phyloP scores from a whole-genome alignment of 2,113 vertebrate genomes.

The Theropithecus gelada region DNA sequence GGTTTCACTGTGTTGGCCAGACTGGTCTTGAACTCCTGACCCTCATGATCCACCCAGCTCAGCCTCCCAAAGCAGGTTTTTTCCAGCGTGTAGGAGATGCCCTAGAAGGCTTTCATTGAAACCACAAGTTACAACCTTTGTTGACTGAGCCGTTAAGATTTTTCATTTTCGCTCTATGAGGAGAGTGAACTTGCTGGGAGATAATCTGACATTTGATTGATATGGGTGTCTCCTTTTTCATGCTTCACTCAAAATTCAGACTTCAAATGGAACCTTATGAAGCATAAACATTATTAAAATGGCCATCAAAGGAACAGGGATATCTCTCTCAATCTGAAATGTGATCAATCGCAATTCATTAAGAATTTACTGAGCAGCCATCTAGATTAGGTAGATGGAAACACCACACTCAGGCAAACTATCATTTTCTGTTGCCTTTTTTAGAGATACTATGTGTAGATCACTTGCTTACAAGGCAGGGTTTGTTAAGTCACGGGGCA shows the following conservation, averaged over 20 bases:
- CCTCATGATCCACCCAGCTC: too few relatives aligned
- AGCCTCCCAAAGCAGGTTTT: neutral
- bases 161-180: neutral
- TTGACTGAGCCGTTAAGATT: neutral
- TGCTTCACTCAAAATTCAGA: slow-evolving; percentile 44
- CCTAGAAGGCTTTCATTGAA: neutral
- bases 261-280: slow-evolving; percentile 44
- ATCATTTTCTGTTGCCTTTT: neutral
- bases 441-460: neutral
- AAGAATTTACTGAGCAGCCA: slow-evolving; percentile 2
- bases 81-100: neutral
- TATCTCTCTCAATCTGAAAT: slow-evolving; percentile 47
- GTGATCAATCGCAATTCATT: slow-evolving; percentile 58
- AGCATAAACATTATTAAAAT: slow-evolving; percentile 52
- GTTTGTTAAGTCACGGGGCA: neutral
- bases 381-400: neutral
- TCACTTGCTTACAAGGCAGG: neutral
- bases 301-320: neutral
- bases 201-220: neutral
- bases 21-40: too few relatives aligned
- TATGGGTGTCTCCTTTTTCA: neutral
- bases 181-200: neutral
- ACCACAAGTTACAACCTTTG: neutral
- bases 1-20: too few relatives aligned
- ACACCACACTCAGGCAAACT: neutral